Evolutionary conservation across 2,888 invertebrate species (phyloP).

Genomic region (Lasioglossum malachurum): DNA sequence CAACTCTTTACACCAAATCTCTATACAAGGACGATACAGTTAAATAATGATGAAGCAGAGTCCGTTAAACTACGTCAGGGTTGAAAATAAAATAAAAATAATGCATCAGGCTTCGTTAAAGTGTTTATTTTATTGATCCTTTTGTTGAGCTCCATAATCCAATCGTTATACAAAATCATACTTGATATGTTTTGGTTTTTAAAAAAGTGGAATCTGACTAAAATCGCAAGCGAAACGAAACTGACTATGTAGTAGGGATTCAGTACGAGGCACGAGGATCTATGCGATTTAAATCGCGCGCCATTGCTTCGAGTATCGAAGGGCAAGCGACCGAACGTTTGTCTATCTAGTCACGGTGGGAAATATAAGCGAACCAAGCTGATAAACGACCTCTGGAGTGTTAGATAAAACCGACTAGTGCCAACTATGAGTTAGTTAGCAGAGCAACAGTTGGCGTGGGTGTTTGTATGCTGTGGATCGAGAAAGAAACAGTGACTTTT

Average conservation of each 20-base stretch:
- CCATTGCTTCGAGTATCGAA: slow-evolving; percentile 48
- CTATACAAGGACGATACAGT: not conserved
- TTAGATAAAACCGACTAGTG: slow-evolving; percentile 80
- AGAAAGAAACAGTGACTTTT: slow-evolving; percentile 60
- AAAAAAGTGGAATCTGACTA: not conserved
- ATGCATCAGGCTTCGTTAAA: not conserved
- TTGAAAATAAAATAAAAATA: not conserved
- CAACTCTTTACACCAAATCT: not conserved
- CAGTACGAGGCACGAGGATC: slow-evolving; percentile 24
- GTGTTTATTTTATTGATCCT: not conserved
- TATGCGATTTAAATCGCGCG: slow-evolving; percentile 37
- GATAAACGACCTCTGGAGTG: slow-evolving; percentile 82
- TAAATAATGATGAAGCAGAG: not conserved
- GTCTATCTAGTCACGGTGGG: slow-evolving; percentile 66
- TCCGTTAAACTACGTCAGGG: not conserved
- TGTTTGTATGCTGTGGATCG: slow-evolving; percentile 44
- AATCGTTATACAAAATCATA: not conserved
- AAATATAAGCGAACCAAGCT: slow-evolving; percentile 76
- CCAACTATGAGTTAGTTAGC: slow-evolving; percentile 66
- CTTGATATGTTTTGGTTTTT: not conserved
- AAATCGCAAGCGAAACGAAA: not conserved
- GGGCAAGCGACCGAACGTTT: slow-evolving; percentile 61
- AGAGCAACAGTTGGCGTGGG: slow-evolving; percentile 66
- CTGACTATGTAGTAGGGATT: not conserved
- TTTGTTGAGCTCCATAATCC: not conserved